Conservation (phyloP, 2,797 vertebrate species). For the Premnoplex brunnescens region DNA sequence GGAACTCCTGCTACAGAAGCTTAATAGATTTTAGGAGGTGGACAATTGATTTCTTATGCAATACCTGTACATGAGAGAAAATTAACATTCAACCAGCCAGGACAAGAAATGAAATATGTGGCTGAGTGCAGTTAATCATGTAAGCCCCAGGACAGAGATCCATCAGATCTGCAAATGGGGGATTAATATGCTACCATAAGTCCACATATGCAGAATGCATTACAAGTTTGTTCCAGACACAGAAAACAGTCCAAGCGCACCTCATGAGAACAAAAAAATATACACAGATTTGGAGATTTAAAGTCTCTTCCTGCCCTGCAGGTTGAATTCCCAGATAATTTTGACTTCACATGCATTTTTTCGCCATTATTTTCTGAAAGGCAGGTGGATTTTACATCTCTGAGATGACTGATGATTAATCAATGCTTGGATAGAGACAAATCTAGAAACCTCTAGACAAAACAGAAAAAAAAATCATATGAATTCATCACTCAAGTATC, state of each 20-base stretch:
- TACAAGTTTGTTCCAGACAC: neutral
- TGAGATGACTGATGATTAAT: neutral
- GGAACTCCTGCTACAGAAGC: neutral
- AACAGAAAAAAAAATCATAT: neutral
- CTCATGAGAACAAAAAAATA: neutral
- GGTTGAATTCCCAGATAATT: neutral
- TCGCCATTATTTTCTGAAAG: neutral
- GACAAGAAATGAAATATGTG: conserved; percentile 41
- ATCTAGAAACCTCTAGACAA: neutral
- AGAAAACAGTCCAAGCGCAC: neutral
- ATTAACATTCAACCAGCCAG: conserved; percentile 45
- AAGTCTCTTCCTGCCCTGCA: neutral
- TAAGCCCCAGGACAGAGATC: conserved; percentile 34
- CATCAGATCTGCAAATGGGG: conserved; percentile 32
- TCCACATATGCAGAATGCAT: conserved; percentile 1
- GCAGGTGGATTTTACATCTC: neutral
- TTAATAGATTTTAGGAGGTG: neutral
- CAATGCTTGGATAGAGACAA: neutral
- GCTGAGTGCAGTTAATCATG: conserved; percentile 30
- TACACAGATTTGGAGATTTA: neutral
- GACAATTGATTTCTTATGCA: conserved; percentile 43
- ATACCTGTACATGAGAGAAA: conserved; percentile 16
- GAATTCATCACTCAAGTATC: neutral
- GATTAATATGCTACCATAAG: neutral
- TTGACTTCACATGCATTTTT: neutral